Evolutionary conservation across 2,888 invertebrate genomes (phyloP), one percentile per base, ranked within the genome.

Genomic region (Notodonta dromedarius): DNA sequence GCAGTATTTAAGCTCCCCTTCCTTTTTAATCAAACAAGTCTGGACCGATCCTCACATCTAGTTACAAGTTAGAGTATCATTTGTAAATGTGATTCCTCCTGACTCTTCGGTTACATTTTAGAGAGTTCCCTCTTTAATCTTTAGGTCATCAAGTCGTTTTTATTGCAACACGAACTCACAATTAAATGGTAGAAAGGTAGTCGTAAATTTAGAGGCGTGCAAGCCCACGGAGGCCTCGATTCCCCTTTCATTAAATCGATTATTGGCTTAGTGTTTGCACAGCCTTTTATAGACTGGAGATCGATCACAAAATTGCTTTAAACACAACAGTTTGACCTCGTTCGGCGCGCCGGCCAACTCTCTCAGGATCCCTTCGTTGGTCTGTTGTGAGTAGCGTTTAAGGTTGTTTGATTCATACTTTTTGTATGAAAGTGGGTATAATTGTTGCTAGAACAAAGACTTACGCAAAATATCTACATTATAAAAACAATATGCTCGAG

Each of bases 231-330:
- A 77, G 86, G 87, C 84, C 87, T 87, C 89, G 85, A 88, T 87
- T 87, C 86, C 86, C 84, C 85, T 90, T 90, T 90, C 88, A 89
- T 90, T 91, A 89, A 88, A 89, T 89, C 88, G 87, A 90, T 91
- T 88, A 89, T 83, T 77, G 80, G 79, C 75, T 73, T 77, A 79
- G 80, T 87, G 86, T 89, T 88, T 89, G 83, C 83, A 73, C 79
- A 80, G 74, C 82, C 83, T 86, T 89, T 90, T 87, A 87, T 85
- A 84, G 86, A 85, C 84, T 81, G 85, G 79, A 82, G 83, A 86
- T 89, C 85, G 86, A 88, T 88, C 83, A 82, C 78, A 76, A 84
- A 88, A 89, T 88, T 87, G 85, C 84, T 85, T 82, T 86, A 85
- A 87, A 86, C 88, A 86, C 85, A 87, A 87, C 84, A 84, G 81